Evolutionary conservation across 2,888 invertebrate genomes (phyloP), one percentile per base, ranked within the genome.

Genomic region (Pollenia angustigena): DNA sequence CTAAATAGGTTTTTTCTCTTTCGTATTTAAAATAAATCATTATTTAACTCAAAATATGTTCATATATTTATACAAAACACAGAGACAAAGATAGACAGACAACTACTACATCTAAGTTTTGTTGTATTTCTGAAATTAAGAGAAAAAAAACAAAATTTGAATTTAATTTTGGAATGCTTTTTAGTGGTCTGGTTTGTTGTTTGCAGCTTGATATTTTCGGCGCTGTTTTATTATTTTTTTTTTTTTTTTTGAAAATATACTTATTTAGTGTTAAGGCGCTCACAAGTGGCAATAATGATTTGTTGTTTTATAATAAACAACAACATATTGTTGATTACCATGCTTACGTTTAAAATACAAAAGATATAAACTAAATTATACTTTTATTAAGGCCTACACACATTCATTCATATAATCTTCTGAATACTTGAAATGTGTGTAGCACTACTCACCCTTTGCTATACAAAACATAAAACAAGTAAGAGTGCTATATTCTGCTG

Each of bases 251-350:
- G 1, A 2, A 23, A 23, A 32, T 32, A 32, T 32, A 32, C 32
- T 79, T 71, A 14, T 58, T 58, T 58, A 71, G 62, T 71, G 60
- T 80, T 71, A 80, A 69, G 80, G 52, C 68, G 79, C 68, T 80
- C 64, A 52, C 76, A 72, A 76, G 66, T 71, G 62, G 42, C 76
- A 69, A 66, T 89, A 90, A 91, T 92, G 92, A 92, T 92, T 92
- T 92, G 92, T 91, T 90, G 92, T 92, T 91, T 91, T 91, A 91
- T 91, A 92, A 92, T 92, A 92, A 91, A 92, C 92, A 81, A 72
- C 72, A 91, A 90, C 88, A 88, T 89, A 90, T 80, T 91, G 90
- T 87, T 90, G 89, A 89, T 88, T 86, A 87, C 87, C 87, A 85
- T 66, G 72, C 79, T 71, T 76, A 58, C 50, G 79, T 82, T 32